phyloP scores from a whole-genome alignment of 2,888 invertebrate species.

The Ephialtes manifestator region DNA sequence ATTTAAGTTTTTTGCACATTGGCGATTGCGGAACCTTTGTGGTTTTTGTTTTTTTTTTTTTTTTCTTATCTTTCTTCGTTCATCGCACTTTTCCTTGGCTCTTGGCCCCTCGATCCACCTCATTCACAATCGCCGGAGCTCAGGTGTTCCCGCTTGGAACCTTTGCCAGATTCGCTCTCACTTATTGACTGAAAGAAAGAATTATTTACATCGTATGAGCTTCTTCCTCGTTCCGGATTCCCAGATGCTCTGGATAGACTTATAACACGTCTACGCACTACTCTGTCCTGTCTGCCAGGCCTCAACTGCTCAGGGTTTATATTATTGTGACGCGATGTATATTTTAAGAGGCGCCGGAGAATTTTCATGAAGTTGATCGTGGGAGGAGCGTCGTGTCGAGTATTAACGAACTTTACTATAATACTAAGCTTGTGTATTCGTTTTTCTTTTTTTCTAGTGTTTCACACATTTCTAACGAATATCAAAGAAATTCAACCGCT shows the following conservation, averaged over 20 bases:
- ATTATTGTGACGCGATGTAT: constrained; percentile 80
- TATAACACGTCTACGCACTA: neutral
- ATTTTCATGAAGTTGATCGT: constrained; percentile 81
- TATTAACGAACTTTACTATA: constrained; percentile 44
- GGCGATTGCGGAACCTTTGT: neutral
- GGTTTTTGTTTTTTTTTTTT: neutral
- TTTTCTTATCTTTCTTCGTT: neutral
- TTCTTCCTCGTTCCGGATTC: constrained; percentile 53
- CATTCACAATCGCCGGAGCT: constrained; percentile 23
- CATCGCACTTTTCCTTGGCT: constrained; percentile 22
- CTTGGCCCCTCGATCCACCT: constrained; percentile 22
- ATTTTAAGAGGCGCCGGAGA: constrained; percentile 80
- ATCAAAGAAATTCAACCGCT: neutral
- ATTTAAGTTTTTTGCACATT: neutral
- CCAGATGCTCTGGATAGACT: constrained; percentile 19
- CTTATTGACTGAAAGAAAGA: constrained; percentile 33
- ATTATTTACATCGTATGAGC: constrained; percentile 11
- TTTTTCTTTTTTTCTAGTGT: constrained; percentile 14
- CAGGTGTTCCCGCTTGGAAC: constrained; percentile 5
- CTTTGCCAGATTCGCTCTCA: constrained; percentile 5
- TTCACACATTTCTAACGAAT: neutral
- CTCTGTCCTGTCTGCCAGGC: constrained; percentile 55
- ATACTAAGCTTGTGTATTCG: neutral
- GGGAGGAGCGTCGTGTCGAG: constrained; percentile 20
- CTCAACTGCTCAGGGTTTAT: constrained; percentile 71